These are phyloP conservation scores for Gracilinanus agilis DNA, from an alignment of 2,113 vertebrate genomes.

Conservation along the genomic window DNA sequence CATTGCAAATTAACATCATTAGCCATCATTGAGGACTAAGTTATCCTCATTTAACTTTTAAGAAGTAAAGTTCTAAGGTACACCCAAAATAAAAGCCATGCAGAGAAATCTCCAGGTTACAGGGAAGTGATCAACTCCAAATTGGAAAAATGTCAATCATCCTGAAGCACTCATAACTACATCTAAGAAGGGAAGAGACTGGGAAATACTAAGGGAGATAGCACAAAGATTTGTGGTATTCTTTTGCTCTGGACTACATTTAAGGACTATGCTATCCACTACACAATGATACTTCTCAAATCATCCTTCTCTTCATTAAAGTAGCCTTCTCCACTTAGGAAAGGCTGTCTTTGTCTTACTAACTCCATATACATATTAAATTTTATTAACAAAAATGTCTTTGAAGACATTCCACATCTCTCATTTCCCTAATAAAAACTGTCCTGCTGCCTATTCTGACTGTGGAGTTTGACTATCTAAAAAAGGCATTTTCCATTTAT, in stretches of 20 bases:
- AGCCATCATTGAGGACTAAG: background rate
- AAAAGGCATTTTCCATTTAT: constrained; percentile 1
- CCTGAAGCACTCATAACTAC: background rate
- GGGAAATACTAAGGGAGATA: background rate
- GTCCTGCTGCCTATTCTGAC: background rate
- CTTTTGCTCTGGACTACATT: background rate
- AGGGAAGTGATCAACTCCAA: background rate
- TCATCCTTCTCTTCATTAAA: background rate
- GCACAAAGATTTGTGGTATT: background rate
- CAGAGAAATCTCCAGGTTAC: background rate
- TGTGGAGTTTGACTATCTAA: background rate
- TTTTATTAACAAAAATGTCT: background rate
- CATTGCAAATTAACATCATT: background rate
- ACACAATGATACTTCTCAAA: background rate
- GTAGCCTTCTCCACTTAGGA: background rate
- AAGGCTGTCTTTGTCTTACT: background rate
- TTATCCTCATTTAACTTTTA: background rate
- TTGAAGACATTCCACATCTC: background rate
- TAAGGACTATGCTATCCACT: background rate
- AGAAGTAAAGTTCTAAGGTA: background rate
- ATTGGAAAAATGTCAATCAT: background rate
- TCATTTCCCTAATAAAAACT: background rate
- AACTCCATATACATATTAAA: background rate
- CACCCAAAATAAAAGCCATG: background rate
- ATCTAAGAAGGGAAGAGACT: background rate